Evolutionary conservation across 2,113 vertebrate genomes (phyloP).

Genomic region (Mellivora capensis): DNA sequence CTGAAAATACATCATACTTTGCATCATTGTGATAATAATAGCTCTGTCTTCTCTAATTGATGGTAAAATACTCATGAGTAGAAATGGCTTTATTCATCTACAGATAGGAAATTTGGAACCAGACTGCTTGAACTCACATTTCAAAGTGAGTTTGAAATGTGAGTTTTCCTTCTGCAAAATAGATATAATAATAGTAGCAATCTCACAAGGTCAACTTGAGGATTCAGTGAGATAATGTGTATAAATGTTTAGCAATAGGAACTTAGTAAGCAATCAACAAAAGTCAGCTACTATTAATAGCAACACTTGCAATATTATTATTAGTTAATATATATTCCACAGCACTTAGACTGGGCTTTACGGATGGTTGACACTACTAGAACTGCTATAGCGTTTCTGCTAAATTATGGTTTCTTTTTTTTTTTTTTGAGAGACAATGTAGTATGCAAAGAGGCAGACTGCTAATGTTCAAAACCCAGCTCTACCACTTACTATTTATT

Average conservation of each 20-base stretch:
- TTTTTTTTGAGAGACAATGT: background rate
- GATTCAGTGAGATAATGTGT: background rate
- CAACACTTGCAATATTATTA: background rate
- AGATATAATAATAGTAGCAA: background rate
- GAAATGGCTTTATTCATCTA: conserved; percentile 30
- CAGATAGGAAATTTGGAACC: background rate
- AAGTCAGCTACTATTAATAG: background rate
- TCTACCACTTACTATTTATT: background rate
- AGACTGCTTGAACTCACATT: background rate
- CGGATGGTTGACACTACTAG: background rate
- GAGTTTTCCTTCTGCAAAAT: background rate
- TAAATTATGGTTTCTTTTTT: background rate
- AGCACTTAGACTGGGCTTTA: background rate
- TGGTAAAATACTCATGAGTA: background rate
- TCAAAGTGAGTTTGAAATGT: background rate
- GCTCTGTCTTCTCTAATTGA: background rate
- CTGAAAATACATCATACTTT: background rate
- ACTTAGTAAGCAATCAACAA: background rate
- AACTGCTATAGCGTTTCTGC: conserved; percentile 2
- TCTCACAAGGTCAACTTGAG: background rate
- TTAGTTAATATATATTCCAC: conserved; percentile 1
- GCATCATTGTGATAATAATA: background rate
- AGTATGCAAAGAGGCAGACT: background rate
- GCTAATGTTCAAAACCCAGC: background rate
- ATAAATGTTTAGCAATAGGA: background rate